phyloP scores from a whole-genome alignment of 2,797 vertebrate genomes.

The Gambusia yucatana region DNA sequence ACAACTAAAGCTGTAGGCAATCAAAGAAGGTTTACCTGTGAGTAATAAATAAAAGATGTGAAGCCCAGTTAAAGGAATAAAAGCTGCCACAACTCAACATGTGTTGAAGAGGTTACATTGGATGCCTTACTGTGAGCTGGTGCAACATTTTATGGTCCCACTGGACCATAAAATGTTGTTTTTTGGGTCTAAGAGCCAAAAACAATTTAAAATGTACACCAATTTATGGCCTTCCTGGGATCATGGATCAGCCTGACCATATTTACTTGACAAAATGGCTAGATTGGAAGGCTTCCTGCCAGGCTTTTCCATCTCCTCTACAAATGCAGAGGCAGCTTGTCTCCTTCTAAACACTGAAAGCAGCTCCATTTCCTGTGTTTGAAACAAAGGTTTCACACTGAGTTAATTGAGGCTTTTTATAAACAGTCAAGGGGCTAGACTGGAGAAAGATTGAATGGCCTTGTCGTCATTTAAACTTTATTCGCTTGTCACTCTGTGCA shows the following conservation, averaged over 20 bases:
- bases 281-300: not conserved
- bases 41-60: not conserved
- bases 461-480: conserved; percentile 13
- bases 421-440: not conserved
- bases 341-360: conserved; percentile 10
- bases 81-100: not conserved
- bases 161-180: not conserved
- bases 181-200: not conserved
- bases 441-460: conserved; percentile 21
- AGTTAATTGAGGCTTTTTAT: conserved; percentile 18
- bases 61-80: not conserved
- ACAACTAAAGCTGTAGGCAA: not conserved
- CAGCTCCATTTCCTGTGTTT: conserved; percentile 1
- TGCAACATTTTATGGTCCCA: too few relatives aligned
- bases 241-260: not conserved
- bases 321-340: not conserved
- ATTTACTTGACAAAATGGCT: not conserved
- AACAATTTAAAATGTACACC: not conserved
- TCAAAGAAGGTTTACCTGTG: not conserved
- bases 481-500: conserved; percentile 9
- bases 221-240: not conserved
- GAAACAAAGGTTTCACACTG: conserved; percentile 17
- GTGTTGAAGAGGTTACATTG: not conserved
- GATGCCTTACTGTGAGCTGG: too few relatives aligned
- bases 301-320: not conserved